Conservation (phyloP, 2,797 vertebrate genomes). For the Poecilia velifera region DNA sequence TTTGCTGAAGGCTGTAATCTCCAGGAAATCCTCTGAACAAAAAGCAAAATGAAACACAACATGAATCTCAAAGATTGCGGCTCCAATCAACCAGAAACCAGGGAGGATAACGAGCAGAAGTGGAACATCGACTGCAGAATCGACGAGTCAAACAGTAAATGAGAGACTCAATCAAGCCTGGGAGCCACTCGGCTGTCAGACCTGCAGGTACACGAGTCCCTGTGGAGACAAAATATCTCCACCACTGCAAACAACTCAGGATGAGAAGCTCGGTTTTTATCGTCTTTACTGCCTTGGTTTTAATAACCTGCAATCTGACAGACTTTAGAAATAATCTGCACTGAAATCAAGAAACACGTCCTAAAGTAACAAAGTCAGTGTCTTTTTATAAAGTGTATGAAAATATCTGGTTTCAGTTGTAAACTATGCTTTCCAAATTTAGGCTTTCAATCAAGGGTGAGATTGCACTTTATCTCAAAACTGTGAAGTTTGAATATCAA, state of each 20-base stretch:
- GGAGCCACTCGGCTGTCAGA: constrained; percentile 14
- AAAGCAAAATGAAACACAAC: constrained; percentile 6
- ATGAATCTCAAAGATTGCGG: constrained; percentile 13
- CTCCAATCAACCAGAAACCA: constrained; percentile 11
- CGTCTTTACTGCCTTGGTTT: neutral
- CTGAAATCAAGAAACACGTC: neutral
- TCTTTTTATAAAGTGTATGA: no score
- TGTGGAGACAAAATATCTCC: neutral
- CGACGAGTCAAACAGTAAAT: constrained; percentile 22
- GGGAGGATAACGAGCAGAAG: constrained; percentile 18
- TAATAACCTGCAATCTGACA: neutral
- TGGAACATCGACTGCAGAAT: constrained; percentile 11
- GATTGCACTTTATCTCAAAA: no score
- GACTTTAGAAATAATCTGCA: neutral
- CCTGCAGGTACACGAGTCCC: constrained; percentile 8
- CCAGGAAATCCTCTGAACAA: neutral
- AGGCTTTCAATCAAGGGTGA: no score
- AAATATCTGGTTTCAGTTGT: no score
- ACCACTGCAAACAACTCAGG: neutral
- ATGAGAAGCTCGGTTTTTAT: constrained; percentile 1
- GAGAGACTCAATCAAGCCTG: constrained; percentile 19
- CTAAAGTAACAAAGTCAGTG: neutral
- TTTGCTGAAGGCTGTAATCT: neutral
- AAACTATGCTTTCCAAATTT: no score
- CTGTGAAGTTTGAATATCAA: no score